These are phyloP conservation scores for Diprion similis DNA, from an alignment of 1,140 invertebrate genomes.

Conservation along the genomic window DNA sequence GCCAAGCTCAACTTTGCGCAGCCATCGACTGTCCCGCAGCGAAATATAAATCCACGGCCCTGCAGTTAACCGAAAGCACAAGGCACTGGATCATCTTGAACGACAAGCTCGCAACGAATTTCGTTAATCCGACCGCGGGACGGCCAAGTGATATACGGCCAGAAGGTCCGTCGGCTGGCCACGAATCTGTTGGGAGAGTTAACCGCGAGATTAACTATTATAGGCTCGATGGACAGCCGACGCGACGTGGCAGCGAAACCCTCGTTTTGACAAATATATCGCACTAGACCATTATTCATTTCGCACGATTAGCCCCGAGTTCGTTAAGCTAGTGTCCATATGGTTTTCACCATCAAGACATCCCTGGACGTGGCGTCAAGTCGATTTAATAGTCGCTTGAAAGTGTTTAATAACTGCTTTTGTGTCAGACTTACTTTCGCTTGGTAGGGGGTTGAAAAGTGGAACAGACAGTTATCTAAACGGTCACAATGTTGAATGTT, in stretches of 20 bases:
- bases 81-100: background rate
- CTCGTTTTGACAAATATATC: slow-evolving; percentile 1
- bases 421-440: too few relatives aligned
- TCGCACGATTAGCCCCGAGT: background rate
- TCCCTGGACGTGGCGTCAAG: too few relatives aligned
- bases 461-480: too few relatives aligned
- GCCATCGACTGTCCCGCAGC: background rate
- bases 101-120: background rate
- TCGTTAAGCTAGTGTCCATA: too few relatives aligned
- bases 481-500: too few relatives aligned
- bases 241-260: background rate
- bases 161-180: background rate
- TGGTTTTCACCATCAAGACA: too few relatives aligned
- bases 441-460: too few relatives aligned
- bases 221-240: background rate
- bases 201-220: slow-evolving; percentile 3
- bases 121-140: background rate
- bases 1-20: background rate
- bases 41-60: background rate
- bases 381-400: too few relatives aligned
- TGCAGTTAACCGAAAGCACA: too few relatives aligned
- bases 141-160: too few relatives aligned
- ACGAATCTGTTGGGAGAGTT: background rate
- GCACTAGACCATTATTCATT: background rate
- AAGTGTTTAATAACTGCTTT: too few relatives aligned